A percentile compares a stretch with the other conserved stretches of the same genome.
These are phyloP conservation scores for Acrocephalus arundinaceus DNA, from an alignment of 2,113 vertebrate species.

Conservation along the genomic window DNA sequence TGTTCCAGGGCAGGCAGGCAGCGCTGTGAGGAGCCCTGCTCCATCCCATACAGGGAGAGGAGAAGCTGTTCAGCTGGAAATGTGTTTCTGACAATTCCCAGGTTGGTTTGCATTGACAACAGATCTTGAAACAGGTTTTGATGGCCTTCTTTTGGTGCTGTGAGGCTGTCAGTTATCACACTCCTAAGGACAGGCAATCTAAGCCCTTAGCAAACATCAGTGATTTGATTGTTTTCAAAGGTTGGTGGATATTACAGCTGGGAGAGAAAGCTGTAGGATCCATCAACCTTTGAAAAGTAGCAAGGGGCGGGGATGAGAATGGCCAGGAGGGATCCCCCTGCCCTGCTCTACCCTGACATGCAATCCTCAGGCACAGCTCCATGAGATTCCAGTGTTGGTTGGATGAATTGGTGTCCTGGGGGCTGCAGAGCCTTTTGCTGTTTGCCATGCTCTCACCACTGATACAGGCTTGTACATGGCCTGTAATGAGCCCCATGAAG, in stretches of 20 bases:
- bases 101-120: neutral
- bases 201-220: neutral
- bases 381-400: rapidly evolving
- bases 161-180: neutral
- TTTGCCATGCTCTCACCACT: rapidly evolving
- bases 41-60: rapidly evolving
- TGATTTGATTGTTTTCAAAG: neutral
- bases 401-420: rapidly evolving
- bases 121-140: neutral
- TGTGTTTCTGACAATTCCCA: neutral
- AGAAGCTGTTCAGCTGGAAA: neutral
- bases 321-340: neutral
- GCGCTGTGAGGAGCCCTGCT: rapidly evolving
- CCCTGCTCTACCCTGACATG: rapidly evolving
- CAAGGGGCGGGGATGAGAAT: rapidly evolving
- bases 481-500: neutral
- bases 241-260: neutral
- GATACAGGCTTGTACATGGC: neutral
- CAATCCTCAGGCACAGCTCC: rapidly evolving
- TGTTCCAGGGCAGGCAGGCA: neutral
- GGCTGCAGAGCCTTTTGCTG: neutral
- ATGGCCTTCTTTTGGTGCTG: neutral
- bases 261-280: neutral
- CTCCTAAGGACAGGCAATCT: neutral
- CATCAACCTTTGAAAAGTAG: neutral